Conservation (phyloP, 2,797 vertebrate species). For the Lithobates sylvaticus region DNA sequence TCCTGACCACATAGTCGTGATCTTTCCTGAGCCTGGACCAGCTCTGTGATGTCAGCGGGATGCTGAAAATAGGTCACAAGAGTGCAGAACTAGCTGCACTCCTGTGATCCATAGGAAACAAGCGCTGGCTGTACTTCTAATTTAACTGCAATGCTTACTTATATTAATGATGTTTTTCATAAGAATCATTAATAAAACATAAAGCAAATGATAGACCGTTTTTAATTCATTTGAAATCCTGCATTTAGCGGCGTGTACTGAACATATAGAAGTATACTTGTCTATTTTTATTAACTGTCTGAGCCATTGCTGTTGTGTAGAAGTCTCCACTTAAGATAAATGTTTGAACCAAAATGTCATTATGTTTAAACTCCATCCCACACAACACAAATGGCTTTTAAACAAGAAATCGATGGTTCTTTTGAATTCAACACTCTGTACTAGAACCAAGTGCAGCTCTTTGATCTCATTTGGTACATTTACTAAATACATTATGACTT, state of each 20-base stretch:
- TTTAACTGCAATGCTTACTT: too few species aligned
- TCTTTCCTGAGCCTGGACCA: too few species aligned
- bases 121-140: too few species aligned
- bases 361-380: constrained; percentile 69
- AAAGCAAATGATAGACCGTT: neutral
- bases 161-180: too few species aligned
- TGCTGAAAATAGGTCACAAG: too few species aligned
- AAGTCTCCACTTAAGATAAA: constrained; percentile 66
- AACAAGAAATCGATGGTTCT: constrained; percentile 66
- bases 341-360: constrained; percentile 69
- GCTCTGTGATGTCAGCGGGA: too few species aligned
- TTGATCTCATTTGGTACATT: constrained; percentile 71
- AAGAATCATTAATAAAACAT: too few species aligned
- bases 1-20: too few species aligned
- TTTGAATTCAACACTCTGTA: constrained; percentile 70
- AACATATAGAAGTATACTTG: neutral
- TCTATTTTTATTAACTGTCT: constrained; percentile 8
- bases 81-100: too few species aligned
- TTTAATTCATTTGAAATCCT: neutral
- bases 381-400: constrained; percentile 68
- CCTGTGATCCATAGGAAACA: too few species aligned
- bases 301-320: neutral
- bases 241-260: neutral
- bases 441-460: constrained; percentile 71
- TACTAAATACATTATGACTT: constrained; percentile 72